Evolutionary conservation across 2,113 vertebrate species (phyloP).

Genomic region (Chamaea fasciata): DNA sequence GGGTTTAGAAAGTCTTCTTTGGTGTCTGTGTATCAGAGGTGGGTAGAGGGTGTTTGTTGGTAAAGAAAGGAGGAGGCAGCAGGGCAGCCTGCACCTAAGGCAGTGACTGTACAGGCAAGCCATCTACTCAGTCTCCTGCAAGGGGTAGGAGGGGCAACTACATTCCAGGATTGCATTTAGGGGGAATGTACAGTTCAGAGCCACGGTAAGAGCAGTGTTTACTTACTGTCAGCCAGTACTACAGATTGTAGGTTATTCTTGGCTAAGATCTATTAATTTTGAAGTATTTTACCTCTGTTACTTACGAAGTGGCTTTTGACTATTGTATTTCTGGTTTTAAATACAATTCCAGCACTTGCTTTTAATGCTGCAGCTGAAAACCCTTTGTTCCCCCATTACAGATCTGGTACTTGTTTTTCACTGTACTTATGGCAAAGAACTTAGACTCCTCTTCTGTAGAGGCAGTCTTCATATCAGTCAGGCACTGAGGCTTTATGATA

Average conservation of each 20-base stretch:
- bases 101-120: neutral
- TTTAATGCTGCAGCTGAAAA: neutral
- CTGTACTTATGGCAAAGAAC: neutral
- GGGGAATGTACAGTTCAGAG: neutral
- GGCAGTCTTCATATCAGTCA: neutral
- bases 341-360: neutral
- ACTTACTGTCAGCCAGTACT: neutral
- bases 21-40: rapidly evolving
- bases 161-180: neutral
- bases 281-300: neutral
- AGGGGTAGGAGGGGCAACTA: neutral
- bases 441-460: neutral
- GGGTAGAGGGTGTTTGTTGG: neutral
- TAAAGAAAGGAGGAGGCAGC: neutral
- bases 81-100: neutral
- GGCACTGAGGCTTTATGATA: neutral
- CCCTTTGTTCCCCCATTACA: neutral
- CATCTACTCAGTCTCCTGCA: neutral
- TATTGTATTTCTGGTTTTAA: neutral
- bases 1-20: neutral
- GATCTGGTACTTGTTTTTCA: neutral
- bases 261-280: neutral
- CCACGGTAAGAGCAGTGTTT: neutral
- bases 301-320: neutral
- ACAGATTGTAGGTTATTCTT: neutral